A percentile compares a stretch with the other conserved stretches of the same genome.
phyloP scores from a whole-genome alignment of 2,113 vertebrate species.

The Scalopus aquaticus region DNA sequence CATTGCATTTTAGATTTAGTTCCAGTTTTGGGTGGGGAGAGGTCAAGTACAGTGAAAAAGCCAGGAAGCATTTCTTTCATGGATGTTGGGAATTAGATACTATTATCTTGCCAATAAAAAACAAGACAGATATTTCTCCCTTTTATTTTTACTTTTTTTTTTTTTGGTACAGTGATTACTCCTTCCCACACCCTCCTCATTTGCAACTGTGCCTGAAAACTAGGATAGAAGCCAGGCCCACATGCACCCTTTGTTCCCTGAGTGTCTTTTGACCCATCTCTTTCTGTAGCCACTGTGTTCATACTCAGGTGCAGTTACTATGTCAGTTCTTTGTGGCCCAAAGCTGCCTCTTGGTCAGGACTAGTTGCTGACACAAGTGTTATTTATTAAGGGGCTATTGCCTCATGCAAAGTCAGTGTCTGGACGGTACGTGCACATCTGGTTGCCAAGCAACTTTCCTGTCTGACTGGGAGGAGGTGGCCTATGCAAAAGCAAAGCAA shows the following conservation, averaged over 20 bases:
- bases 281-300: conserved; percentile 32
- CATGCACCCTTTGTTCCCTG: background rate
- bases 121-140: background rate
- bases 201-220: background rate
- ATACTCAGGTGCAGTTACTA: background rate
- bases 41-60: background rate
- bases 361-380: background rate
- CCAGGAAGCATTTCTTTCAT: background rate
- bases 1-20: background rate
- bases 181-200: background rate
- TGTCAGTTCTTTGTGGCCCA: background rate
- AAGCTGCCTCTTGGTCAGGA: background rate
- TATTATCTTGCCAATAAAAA: conserved; percentile 18
- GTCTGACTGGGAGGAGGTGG: background rate
- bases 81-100: background rate
- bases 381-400: background rate
- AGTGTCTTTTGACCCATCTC: background rate
- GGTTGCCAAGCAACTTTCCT: background rate
- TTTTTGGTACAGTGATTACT: no score
- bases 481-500: background rate
- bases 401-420: background rate
- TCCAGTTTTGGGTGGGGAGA: background rate
- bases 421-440: background rate
- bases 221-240: background rate
- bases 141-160: background rate